These are phyloP conservation scores for Odocoileus hemionus DNA, from an alignment of 2,113 vertebrate genomes.

Conservation along the genomic window DNA sequence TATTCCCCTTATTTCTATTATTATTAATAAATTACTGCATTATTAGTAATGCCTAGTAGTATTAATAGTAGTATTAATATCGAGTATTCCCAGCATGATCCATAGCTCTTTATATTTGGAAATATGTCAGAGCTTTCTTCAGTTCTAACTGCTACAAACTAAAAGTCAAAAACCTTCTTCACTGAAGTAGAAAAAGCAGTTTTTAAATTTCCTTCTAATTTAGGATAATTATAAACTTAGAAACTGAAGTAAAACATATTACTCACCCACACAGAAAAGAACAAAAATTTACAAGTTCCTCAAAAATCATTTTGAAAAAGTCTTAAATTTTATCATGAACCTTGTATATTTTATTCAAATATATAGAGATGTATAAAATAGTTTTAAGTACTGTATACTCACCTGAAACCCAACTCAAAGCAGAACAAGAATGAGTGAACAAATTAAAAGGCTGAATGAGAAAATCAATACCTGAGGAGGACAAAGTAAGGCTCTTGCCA, in stretches of 20 bases:
- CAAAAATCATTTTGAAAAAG: not conserved
- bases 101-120: not conserved
- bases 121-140: not conserved
- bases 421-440: not conserved
- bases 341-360: not conserved
- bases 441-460: not conserved
- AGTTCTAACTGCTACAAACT: not conserved
- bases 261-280: not conserved
- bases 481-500: not conserved
- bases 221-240: not conserved
- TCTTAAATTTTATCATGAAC: not conserved
- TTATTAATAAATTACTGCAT: not conserved
- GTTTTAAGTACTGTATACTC: not conserved
- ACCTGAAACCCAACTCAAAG: not conserved
- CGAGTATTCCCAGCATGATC: not conserved
- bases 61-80: not conserved
- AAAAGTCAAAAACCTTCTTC: slow-evolving; percentile 18
- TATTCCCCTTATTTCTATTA: not conserved
- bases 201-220: not conserved
- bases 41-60: not conserved
- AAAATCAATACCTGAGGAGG: not conserved
- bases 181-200: not conserved
- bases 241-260: not conserved
- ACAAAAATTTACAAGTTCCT: not conserved
- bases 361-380: not conserved